phyloP scores from a whole-genome alignment of 2,797 vertebrate species.

The Sparus aurata region DNA sequence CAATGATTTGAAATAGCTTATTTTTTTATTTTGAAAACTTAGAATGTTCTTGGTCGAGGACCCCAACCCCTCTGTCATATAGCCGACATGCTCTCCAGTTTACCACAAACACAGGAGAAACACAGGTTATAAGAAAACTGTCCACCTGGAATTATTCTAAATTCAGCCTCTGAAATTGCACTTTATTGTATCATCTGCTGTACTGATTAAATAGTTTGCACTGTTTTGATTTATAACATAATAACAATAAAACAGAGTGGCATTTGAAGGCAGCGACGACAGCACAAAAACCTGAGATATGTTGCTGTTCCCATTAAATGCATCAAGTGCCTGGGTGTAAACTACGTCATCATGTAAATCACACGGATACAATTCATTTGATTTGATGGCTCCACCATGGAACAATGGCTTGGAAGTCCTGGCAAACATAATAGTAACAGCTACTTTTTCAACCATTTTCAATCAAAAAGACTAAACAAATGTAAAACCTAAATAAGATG shows the following conservation, averaged over 20 bases:
- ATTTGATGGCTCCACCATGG: not conserved
- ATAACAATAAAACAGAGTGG: not conserved
- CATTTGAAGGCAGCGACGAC: not conserved
- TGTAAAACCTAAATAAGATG: not conserved
- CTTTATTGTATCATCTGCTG: too few species aligned
- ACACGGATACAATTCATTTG: not conserved
- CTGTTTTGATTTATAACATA: not conserved
- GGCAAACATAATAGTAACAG: conserved; percentile 5
- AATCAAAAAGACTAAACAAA: not conserved
- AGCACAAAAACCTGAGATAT: conserved; percentile 8
- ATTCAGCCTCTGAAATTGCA: not conserved
- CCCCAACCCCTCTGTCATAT: too few species aligned
- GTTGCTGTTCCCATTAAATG: not conserved
- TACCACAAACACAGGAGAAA: too few species aligned
- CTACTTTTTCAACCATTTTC: not conserved
- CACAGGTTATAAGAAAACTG: not conserved
- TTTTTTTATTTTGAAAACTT: too few species aligned
- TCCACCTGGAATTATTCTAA: not conserved
- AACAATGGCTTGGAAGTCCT: conserved; percentile 14
- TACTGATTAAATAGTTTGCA: not conserved
- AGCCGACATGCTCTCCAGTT: too few species aligned
- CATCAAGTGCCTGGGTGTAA: not conserved
- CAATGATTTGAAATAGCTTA: too few species aligned
- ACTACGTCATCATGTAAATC: not conserved
- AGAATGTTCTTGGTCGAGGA: too few species aligned